Evolutionary conservation across 2,888 invertebrate genomes (phyloP).

Genomic region (Andrena minutula): DNA sequence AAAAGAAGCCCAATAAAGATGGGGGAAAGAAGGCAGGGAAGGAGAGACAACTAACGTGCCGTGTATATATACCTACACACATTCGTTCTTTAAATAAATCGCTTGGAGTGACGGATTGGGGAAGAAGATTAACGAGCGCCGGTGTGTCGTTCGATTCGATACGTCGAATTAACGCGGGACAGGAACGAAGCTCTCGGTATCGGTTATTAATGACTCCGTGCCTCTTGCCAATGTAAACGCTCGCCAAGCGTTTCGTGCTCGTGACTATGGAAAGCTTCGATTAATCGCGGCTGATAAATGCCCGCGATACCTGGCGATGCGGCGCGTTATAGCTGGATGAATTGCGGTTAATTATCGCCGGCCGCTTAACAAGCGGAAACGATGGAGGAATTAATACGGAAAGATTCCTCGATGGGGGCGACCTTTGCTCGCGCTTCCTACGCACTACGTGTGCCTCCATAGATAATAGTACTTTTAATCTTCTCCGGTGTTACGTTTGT

Average conservation of each 20-base stretch:
- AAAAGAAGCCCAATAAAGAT: conserved; percentile 48
- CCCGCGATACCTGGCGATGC: conserved; percentile 44
- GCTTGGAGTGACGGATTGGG: conserved; percentile 67
- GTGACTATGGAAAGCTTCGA: conserved; percentile 59
- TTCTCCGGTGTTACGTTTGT: background rate
- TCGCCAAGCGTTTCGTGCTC: conserved; percentile 50
- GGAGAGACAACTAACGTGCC: conserved; percentile 26
- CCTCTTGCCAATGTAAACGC: conserved; percentile 68
- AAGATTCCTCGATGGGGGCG: background rate
- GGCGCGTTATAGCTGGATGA: conserved; percentile 41
- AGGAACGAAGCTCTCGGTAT: conserved; percentile 69
- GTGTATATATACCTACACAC: background rate
- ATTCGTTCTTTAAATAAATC: conserved; percentile 71
- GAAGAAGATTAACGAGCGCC: conserved; percentile 76
- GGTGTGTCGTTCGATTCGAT: conserved; percentile 81
- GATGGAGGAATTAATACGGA: background rate
- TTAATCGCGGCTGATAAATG: conserved; percentile 60
- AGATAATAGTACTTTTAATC: background rate
- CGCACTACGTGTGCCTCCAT: background rate
- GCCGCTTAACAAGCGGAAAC: conserved; percentile 25
- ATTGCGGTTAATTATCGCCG: conserved; percentile 57
- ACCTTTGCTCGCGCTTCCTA: background rate
- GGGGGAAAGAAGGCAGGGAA: conserved; percentile 13
- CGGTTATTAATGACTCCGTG: conserved; percentile 77
- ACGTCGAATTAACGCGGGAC: conserved; percentile 78